Base-by-base conservation (phyloP, 2,888 invertebrate species). In the Luperina testacea region DNA sequence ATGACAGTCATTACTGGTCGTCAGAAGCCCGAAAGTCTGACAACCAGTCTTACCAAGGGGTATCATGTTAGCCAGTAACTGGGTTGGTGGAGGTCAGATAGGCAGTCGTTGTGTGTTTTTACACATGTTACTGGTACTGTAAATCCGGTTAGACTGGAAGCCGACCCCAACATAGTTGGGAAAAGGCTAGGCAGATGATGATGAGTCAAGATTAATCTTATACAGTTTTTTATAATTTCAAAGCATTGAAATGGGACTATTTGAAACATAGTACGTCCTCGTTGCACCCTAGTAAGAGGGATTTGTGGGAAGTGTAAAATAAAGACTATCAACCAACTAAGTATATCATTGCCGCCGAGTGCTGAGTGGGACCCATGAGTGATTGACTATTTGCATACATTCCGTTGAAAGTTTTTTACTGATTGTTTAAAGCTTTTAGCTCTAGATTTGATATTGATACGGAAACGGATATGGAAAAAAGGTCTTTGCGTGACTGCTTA, bases 321-420 rank as follows among this genome's bases (percentile, higher is more conserved):
- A 57, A 51, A 0, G 15, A 48, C 48, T 15, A 45, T 45, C 45
- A 45, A 45, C 45, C 11, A 45, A 11, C 45, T 45, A 45, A 2
- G 20, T 27, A 69, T 42, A 69, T 42, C 6, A 4, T n/a, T n/a
- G 17, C 13, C n/a, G 48, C 38, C 5, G 38, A 24, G 57, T 75
- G 51, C 15, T 51, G n/a, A 27, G 27, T n/a, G 15, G 17, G 42
- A 69, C n/a, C 53, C 42, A 51, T 6, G 17, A 74, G 24, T 48
- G 48, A 48, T 48, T 38, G 32, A 73, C 20, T 48, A 27, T 42
- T 32, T n/a, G 15, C 4, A 75, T 63, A 75, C 63, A 27, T 75
- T n/a, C 61, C 20, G 3, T 51, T 27, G 6, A n/a, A 48, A 61
- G 45, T 48, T 48, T 53, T 75, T 57, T 24, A 57, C 8, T 4